Conservation (phyloP, 2,797 vertebrate genomes). For the Eospalax fontanierii region DNA sequence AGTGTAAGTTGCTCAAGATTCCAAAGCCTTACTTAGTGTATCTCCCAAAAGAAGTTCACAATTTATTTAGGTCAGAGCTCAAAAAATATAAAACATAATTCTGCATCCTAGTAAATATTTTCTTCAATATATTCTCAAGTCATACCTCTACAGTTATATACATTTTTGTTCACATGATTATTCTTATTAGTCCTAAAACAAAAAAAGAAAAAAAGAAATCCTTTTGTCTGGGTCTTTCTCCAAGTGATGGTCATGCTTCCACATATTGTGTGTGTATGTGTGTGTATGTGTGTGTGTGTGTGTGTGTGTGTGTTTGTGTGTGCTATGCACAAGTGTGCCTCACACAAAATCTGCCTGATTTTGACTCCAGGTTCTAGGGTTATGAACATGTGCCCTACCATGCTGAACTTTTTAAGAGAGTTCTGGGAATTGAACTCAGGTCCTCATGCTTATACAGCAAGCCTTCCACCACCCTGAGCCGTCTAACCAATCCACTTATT, state of each 20-base stretch:
- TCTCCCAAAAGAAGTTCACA: not conserved
- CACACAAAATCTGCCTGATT: not conserved
- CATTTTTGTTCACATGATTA: not conserved
- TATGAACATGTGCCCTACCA: not conserved
- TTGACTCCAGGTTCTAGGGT: not conserved
- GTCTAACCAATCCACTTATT: not conserved
- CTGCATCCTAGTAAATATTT: not conserved
- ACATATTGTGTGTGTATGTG: not conserved
- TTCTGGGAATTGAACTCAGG: not conserved
- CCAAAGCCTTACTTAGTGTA: not conserved
- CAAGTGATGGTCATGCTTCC: not conserved
- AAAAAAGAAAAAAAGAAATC: not conserved
- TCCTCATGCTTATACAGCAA: not conserved
- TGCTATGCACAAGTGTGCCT: no score
- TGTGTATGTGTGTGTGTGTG: no score
- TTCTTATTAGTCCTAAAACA: not conserved
- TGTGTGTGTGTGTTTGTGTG: no score
- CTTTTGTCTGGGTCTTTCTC: not conserved
- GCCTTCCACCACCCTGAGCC: not conserved
- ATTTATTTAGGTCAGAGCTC: not conserved
- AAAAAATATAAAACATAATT: not conserved
- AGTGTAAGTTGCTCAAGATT: not conserved
- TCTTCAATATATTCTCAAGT: conserved; percentile 5
- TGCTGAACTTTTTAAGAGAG: not conserved
- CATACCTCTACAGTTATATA: not conserved